Base-by-base conservation (phyloP, 2,113 vertebrate species). In the Bombycilla garrulus region DNA sequence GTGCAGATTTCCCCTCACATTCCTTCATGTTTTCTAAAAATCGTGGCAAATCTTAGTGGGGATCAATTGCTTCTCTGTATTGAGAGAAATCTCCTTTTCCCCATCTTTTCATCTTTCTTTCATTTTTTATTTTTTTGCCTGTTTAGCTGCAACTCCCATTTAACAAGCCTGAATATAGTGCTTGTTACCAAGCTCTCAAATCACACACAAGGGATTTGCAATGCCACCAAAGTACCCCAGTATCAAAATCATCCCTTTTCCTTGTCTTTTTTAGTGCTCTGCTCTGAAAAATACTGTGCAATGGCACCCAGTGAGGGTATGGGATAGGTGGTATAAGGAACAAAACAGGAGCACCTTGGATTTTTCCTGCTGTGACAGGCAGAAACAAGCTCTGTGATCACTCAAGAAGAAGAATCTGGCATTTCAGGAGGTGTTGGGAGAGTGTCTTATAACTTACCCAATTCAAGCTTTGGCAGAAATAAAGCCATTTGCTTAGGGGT, bases 11-110 rank as follows among this genome's bases (percentile, higher is more conserved):
- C 38, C 38, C 13, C 35, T 84, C 57, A 24, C 15, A 36, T 80
- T 86, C 51, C 66, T 40, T 51, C 40, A 3, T 9, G 33, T 35
- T 48, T 88, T 77, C 62, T 33, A n/a, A 57, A 82, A 80, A 71
- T 47, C 14, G 2, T 54, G 48, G n/a, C 38, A 8, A 67, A 0
- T 31, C 58, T 66, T 3, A 0, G 48, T 35, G 21, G 57, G 18
- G 40, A 24, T 77, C n/a, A 72, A 29, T 60, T 54, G 47, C 58
- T 40, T 45, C 24, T 29, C 47, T 54, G 24, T 38, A 76, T 2
- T 17, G n/a, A 78, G 38, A 54, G 35, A 66, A 78, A 78, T 42
- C 14, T 56, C 29, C 13, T 83, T 73, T 45, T 6, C 25, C 23
- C 15, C 33, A 15, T n/a, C 10, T 65, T 81, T 62, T 73, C 54